Evolutionary conservation across 1,140 invertebrate species (phyloP).

Genomic region (Papilio machaon): DNA sequence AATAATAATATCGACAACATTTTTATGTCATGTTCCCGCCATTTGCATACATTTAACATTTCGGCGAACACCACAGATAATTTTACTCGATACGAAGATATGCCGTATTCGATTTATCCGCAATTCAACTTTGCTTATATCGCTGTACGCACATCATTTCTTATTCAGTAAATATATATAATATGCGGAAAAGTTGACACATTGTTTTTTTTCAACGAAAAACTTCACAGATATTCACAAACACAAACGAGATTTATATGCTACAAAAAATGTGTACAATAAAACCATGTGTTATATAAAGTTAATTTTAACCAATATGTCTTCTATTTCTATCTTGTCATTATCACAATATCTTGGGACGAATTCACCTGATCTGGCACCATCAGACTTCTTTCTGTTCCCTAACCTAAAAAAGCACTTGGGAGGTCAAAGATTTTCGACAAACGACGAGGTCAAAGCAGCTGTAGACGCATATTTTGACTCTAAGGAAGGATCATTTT

Average conservation of each 20-base stretch:
- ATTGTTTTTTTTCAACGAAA: constrained; percentile 12
- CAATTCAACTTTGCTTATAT: constrained; percentile 1
- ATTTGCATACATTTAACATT: constrained; percentile 16
- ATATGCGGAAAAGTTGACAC: background rate
- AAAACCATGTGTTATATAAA: no score
- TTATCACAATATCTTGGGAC: no score
- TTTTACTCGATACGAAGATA: background rate
- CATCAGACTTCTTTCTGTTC: no score
- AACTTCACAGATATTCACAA: background rate
- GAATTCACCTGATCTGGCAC: no score
- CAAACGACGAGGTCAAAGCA: no score
- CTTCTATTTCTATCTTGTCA: no score
- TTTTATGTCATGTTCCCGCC: background rate
- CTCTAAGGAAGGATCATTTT: no score
- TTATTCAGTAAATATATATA: constrained; percentile 9
- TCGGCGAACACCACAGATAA: background rate
- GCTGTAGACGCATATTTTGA: no score
- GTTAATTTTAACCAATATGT: no score
- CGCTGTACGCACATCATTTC: constrained; percentile 14
- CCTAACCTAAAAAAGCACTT: no score
- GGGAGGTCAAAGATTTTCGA: no score
- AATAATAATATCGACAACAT: background rate
- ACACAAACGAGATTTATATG: background rate
- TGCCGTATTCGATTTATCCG: constrained; percentile 1
- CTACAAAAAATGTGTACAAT: background rate